phyloP scores from a whole-genome alignment of 1,140 invertebrate genomes.

The Ips nitidus region DNA sequence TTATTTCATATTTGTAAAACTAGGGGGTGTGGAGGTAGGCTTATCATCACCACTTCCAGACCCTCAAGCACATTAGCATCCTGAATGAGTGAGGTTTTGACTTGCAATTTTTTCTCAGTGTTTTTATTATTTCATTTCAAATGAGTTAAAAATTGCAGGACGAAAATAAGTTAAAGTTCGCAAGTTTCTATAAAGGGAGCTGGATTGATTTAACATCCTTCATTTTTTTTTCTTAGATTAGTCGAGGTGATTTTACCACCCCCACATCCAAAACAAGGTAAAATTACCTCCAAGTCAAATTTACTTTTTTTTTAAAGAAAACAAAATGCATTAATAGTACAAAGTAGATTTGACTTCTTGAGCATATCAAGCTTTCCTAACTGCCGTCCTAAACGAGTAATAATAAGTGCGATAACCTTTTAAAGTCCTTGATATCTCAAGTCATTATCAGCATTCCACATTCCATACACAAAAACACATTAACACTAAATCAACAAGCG shows the following conservation, averaged over 20 bases:
- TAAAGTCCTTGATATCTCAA: neutral
- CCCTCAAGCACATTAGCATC: slow-evolving; percentile 19
- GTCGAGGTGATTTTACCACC: slow-evolving; percentile 1
- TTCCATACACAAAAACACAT: slow-evolving; percentile 38
- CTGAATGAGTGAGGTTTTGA: slow-evolving; percentile 25
- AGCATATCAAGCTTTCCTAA: no score
- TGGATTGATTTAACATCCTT: slow-evolving; percentile 21
- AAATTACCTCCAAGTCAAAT: no score
- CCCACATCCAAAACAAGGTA: no score
- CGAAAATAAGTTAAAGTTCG: slow-evolving; percentile 4
- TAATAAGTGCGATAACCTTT: no score
- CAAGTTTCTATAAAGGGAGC: slow-evolving; percentile 35
- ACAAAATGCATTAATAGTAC: no score
- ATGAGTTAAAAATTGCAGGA: slow-evolving; percentile 15
- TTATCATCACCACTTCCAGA: slow-evolving; percentile 11
- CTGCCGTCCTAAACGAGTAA: no score
- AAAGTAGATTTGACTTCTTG: no score
- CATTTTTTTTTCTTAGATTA: slow-evolving; percentile 11
- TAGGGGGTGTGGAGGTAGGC: slow-evolving; percentile 21
- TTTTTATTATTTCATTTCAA: slow-evolving; percentile 2
- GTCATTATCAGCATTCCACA: slow-evolving; percentile 17
- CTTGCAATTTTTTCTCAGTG: slow-evolving; percentile 21
- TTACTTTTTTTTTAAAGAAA: no score
- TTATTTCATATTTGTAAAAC: slow-evolving; percentile 29
- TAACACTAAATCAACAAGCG: slow-evolving; percentile 36